Base-by-base conservation (phyloP, 2,797 vertebrate species). In the Oryzias sinensis region DNA sequence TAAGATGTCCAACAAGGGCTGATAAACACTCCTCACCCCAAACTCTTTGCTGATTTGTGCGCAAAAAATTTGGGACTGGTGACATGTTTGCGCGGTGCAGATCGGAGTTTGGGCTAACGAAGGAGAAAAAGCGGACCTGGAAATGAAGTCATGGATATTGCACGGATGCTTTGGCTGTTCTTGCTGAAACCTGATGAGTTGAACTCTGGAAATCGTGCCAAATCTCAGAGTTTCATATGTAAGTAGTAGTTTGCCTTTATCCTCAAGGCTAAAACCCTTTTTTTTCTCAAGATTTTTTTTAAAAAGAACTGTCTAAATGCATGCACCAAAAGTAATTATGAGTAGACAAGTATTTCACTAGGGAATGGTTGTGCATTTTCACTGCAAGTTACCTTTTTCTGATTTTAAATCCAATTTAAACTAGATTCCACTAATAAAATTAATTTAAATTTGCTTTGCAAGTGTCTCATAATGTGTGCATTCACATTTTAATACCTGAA, bases 191-290 rank as follows among this genome's bases (percentile, higher is more conserved):
- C 56, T 37, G 45, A 79, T 74, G 65, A 81, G 76, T 60, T 79
- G 51, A 65, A 84, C 72, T 78, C 70, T 79, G 81, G 79, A 89
- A 84, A 83, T 60, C n/a, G 82, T 72, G 87, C 82, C 74, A 58
- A 84, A 87, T 77, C 68, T 84, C 73, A 77, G 82, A 88, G 80
- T 90, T 92, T 89, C 82, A 83, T 55, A 83, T 74, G 90, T 91
- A 77, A 90, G 90, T 91, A 47, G 4, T 50, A 4, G 14, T 6
- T 15, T 22, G 44, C 51, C 22, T 46, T 48, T 6, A 45, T 7
- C 16, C 2, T 57, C 29, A 11, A 3, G 29, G 2, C 29, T 33
- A 33, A 33, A 33, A 33, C 7, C 24, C 25, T 53, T 17, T 29
- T 52, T 4, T 27, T 27, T 27, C 7, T 27, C 27, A 27, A 27